Base-by-base conservation (phyloP, 2,888 invertebrate species). In the Cheilosia urbana region DNA sequence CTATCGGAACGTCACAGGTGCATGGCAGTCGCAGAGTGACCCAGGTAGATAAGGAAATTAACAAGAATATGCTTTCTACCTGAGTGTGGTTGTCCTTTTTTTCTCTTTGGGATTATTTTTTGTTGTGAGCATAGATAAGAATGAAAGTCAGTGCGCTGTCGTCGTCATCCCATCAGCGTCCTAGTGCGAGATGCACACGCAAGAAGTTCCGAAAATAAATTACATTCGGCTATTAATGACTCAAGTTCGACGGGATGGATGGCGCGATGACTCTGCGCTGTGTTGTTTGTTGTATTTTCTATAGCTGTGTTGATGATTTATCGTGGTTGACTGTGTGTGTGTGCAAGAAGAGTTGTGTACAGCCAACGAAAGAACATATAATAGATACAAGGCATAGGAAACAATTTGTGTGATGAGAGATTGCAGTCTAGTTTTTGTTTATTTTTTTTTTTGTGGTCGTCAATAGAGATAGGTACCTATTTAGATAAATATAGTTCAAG, bases 201-300 rank as follows among this genome's bases (percentile, higher is more conserved):
- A 77, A 62, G 62, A 77, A 69, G 68, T 77, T 77, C 45, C 62
- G 45, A 77, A 77, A 77, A 77, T 77, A 77, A 69, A 77, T 62
- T 62, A 68, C 30, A 55, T 62, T 77, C 37, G n/a, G 68, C 77
- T 77, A 77, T 77, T 77, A 77, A 77, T 77, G 69, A 68, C 77
- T 77, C 68, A 77, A 77, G 68, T 62, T 77, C 77, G 77, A 76
- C 19, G 57, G 65, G 65, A 75, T 65, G 40, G 3, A 58, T 51
- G 58, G 57, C n/a, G n/a, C n/a, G 21, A 55, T 34, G 42, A 19
- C 15, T 24, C 15, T 3, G 6, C 11, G 6, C 11, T 71, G n/a
- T 40, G 37, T 55, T 5, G 13, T 3, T 4, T 37, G 37, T 37
- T 2, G 11, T 34, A 11, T 2, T 9, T 7, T 21, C 30, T 47